phyloP scores from a whole-genome alignment of 2,113 vertebrate species.

The Hassar affinis region DNA sequence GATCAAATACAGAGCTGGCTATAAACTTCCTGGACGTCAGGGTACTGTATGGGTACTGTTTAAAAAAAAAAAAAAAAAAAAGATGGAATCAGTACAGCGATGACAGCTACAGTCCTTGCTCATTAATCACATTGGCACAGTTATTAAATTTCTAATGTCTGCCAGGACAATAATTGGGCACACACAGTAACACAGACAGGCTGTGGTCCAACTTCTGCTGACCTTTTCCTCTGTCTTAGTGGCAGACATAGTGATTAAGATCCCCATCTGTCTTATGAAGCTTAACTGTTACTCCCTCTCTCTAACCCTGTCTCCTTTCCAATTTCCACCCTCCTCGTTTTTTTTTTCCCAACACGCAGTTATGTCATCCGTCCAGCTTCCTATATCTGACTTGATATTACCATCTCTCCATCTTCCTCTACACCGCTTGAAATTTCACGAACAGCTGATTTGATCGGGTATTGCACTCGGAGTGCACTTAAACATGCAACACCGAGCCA shows the following conservation, averaged over 20 bases:
- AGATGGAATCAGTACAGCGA: conserved; percentile 27
- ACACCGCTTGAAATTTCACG: background rate
- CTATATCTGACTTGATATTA: background rate
- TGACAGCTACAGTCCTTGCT: conserved; percentile 35
- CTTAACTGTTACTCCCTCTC: conserved; percentile 17
- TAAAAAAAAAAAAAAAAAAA: conserved; percentile 23
- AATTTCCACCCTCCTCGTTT: background rate
- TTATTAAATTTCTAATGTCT: conserved; percentile 51
- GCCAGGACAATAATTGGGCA: conserved; percentile 39
- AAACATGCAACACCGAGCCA: background rate
- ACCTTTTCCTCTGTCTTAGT: conserved; percentile 37
- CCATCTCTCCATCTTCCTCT: background rate
- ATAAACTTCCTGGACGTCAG: conserved; percentile 14
- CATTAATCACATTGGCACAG: conserved; percentile 48
- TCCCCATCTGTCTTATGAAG: conserved; percentile 11
- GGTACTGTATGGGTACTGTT: conserved; percentile 32
- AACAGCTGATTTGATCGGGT: background rate
- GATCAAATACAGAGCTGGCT: conserved; percentile 8
- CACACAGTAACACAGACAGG: conserved; percentile 12
- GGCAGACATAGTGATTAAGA: conserved; percentile 20
- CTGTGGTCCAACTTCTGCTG: conserved; percentile 38
- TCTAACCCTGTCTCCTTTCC: conserved; percentile 7
- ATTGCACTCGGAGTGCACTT: background rate
- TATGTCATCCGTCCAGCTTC: background rate
- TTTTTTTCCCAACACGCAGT: background rate